Percentiles rank a stretch among this genome's conserved stretches.
Conservation (phyloP, 2,888 invertebrate genomes). For the Dicyrtoma fusca region DNA sequence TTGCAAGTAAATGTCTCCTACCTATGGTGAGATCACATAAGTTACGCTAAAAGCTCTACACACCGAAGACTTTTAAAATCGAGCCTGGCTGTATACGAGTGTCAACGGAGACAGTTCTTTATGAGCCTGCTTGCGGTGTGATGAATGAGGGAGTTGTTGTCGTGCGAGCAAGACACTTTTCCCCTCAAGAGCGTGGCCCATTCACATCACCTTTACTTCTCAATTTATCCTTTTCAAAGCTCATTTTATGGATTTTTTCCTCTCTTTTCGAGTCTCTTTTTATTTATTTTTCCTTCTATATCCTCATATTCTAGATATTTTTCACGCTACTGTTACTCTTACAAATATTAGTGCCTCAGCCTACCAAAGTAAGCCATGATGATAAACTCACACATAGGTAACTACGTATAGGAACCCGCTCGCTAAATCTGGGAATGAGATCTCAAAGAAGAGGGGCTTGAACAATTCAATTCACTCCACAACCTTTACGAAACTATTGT, state of each 20-base stretch:
- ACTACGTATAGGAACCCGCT: too few species aligned
- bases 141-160: conserved; percentile 43
- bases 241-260: conserved; percentile 23
- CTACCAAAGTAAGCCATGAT: too few species aligned
- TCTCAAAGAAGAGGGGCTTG: neutral
- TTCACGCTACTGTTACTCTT: conserved; percentile 30
- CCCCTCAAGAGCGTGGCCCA: conserved; percentile 22
- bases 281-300: conserved; percentile 16
- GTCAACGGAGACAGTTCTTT: conserved; percentile 39
- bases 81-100: neutral
- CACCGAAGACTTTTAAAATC: too few species aligned
- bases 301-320: neutral
- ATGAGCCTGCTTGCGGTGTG: conserved; percentile 43
- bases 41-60: too few species aligned
- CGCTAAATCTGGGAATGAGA: conserved; percentile 25
- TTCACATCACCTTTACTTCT: conserved; percentile 36
- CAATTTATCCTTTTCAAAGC: conserved; percentile 31
- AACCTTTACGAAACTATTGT: conserved; percentile 8
- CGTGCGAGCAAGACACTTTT: conserved; percentile 44
- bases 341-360: too few species aligned
- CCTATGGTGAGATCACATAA: too few species aligned
- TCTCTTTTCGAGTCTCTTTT: neutral
- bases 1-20: too few species aligned
- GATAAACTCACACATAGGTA: too few species aligned
- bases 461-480: neutral